Conservation (phyloP, 2,113 vertebrate genomes). For the Gasterosteus aculeatus region DNA sequence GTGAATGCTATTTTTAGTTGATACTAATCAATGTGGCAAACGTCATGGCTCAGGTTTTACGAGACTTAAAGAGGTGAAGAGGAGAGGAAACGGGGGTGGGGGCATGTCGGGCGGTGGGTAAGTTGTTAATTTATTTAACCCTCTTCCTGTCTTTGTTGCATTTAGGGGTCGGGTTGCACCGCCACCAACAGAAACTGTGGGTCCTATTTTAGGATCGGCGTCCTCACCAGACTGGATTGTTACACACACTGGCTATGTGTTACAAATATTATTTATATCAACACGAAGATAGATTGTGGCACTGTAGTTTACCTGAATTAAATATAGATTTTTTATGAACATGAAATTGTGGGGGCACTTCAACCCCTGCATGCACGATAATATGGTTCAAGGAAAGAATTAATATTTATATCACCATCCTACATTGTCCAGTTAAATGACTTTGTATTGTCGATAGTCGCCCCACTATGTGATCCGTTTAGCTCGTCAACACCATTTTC, state of each 20-base stretch:
- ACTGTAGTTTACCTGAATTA: neutral
- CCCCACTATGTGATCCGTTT: neutral
- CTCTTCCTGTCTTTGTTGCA: slow-evolving; percentile 81
- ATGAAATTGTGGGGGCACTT: too few species aligned
- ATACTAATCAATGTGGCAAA: neutral
- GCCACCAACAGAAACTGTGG: neutral
- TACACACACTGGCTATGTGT: neutral
- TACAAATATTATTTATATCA: neutral
- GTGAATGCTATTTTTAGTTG: neutral
- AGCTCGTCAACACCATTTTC: neutral
- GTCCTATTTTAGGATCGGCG: slow-evolving; percentile 24
- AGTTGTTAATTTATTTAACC: slow-evolving; percentile 79
- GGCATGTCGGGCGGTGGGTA: slow-evolving; percentile 48
- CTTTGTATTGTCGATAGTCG: too few species aligned
- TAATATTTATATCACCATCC: too few species aligned
- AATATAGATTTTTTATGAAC: too few species aligned
- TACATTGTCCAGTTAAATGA: too few species aligned
- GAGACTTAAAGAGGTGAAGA: slow-evolving; percentile 10
- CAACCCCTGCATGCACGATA: too few species aligned
- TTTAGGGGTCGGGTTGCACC: slow-evolving; percentile 52
- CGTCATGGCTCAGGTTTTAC: neutral
- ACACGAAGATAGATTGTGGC: neutral
- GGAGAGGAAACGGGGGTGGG: neutral
- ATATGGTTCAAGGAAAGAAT: too few species aligned
- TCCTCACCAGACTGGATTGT: neutral